Evolutionary conservation across 2,797 vertebrate species (phyloP).

Genomic region (Lemur catta): DNA sequence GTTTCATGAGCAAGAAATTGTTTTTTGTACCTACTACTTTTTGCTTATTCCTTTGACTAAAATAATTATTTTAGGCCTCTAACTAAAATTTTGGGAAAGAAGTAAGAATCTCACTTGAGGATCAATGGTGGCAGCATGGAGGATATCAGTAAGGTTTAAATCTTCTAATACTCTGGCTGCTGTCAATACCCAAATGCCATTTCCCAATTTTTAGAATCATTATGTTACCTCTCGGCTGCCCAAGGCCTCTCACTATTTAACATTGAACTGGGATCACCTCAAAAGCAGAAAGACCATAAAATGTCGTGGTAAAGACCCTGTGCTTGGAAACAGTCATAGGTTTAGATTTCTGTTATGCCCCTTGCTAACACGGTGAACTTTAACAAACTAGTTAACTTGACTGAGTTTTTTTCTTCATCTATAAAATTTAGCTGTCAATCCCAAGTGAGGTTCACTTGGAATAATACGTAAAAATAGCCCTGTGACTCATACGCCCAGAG

Average conservation of each 20-base stretch:
- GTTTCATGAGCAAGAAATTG: neutral
- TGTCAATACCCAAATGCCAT: neutral
- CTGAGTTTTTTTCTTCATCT: neutral
- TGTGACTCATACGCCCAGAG: fast-evolving
- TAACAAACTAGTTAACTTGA: neutral
- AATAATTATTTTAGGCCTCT: neutral
- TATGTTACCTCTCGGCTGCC: neutral
- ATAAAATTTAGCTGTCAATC: neutral
- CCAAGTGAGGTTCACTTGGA: neutral
- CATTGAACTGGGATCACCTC: neutral
- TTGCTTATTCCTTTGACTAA: neutral
- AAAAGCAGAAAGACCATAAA: neutral
- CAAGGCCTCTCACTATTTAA: neutral
- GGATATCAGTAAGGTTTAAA: neutral
- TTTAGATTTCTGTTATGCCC: neutral
- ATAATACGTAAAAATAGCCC: neutral
- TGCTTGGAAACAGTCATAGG: neutral
- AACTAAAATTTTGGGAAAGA: neutral
- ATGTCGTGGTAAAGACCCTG: neutral
- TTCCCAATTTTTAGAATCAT: neutral
- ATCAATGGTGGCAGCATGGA: fast-evolving
- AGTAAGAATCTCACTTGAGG: neutral
- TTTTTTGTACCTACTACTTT: neutral
- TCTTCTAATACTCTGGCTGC: neutral
- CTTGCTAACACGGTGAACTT: neutral